A percentile compares a stretch with the other conserved stretches of the same genome.
Conservation (phyloP, 1,140 invertebrate species). For the Drosophila bipectinata region DNA sequence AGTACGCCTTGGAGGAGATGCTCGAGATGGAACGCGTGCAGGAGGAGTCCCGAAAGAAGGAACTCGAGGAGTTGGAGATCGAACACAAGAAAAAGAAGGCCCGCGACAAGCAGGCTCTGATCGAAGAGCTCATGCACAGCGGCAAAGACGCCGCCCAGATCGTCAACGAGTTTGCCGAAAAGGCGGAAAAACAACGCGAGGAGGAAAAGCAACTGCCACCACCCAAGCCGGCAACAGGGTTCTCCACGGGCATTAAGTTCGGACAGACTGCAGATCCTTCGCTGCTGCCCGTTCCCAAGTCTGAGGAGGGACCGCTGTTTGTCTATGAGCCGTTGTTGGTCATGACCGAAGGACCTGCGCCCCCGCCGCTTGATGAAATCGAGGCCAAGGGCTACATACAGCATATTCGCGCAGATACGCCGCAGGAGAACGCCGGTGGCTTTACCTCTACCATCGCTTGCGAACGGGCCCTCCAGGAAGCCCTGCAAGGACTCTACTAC, state of each 20-base stretch:
- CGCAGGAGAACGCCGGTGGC: conserved; percentile 93
- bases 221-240: conserved; percentile 86
- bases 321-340: conserved; percentile 87
- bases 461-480: conserved; percentile 94
- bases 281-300: conserved; percentile 88
- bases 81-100: conserved; percentile 93
- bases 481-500: conserved; percentile 93
- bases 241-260: conserved; percentile 93
- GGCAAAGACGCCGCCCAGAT: conserved; percentile 95
- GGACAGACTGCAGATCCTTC: conserved; percentile 85
- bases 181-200: conserved; percentile 87
- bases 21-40: conserved; percentile 93
- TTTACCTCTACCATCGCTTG: conserved; percentile 93
- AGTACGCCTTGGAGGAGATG: conserved; percentile 92
- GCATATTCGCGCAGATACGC: conserved; percentile 90
- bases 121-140: conserved; percentile 97
- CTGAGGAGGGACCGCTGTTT: conserved; percentile 91
- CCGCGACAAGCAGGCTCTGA: conserved; percentile 94
- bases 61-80: conserved; percentile 85
- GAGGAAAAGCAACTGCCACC: conserved; percentile 87
- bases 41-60: conserved; percentile 87
- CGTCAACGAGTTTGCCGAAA: conserved; percentile 91
- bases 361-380: conserved; percentile 88
- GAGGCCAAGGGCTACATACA: conserved; percentile 89
- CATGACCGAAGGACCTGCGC: conserved; percentile 89